Conservation (phyloP, 2,113 vertebrate species). For the Phoenicopterus ruber region DNA sequence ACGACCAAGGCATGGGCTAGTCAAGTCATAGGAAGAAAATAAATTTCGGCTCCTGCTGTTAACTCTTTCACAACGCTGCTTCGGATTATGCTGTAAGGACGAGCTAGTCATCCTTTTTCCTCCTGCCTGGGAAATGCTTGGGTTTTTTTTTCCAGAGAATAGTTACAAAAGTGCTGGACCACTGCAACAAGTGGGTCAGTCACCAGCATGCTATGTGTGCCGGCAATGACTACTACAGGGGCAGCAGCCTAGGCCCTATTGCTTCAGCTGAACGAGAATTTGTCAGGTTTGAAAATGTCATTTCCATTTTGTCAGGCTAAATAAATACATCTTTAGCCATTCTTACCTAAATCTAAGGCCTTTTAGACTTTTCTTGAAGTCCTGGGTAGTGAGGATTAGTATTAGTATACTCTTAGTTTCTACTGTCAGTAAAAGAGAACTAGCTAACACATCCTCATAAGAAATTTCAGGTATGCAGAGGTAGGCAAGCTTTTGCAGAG, state of each 20-base stretch:
- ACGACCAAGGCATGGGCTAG: neutral
- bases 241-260: neutral
- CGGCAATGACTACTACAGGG: neutral
- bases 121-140: neutral
- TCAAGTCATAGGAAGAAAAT: neutral
- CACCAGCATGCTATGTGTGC: accelerated
- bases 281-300: neutral
- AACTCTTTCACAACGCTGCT: neutral
- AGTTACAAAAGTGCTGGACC: neutral
- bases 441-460: neutral
- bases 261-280: neutral
- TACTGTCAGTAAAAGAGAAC: neutral
- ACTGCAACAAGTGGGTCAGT: neutral
- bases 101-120: neutral
- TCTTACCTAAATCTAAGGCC: neutral
- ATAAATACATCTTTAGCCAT: neutral
- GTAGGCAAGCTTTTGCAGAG: neutral
- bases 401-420: neutral
- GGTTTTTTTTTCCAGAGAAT: neutral
- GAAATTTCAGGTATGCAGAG: neutral
- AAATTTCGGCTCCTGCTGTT: neutral
- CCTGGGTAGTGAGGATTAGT: neutral
- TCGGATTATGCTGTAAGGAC: neutral
- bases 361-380: neutral
- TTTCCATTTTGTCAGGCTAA: neutral